These are phyloP conservation scores for Tenthredo mesomela DNA, from an alignment of 2,888 invertebrate species.

Conservation along the genomic window DNA sequence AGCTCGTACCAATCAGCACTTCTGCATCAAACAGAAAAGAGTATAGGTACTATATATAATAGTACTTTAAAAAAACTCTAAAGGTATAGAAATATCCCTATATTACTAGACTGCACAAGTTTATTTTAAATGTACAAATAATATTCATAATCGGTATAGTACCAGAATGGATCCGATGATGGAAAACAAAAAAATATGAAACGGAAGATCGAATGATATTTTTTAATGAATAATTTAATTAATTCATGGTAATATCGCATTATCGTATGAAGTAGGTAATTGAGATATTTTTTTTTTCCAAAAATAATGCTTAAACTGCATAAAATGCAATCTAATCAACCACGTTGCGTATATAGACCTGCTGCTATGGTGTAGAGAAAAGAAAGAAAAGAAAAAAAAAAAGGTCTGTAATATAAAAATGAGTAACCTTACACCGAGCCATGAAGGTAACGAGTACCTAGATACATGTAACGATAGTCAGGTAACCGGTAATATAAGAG, in stretches of 20 bases:
- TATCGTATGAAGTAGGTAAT: too few relatives aligned
- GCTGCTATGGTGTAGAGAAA: neutral
- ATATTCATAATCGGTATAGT: neutral
- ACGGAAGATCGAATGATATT: too few relatives aligned
- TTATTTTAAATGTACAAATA: neutral
- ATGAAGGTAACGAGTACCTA: neutral
- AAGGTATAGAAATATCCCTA: neutral
- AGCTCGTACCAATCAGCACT: neutral
- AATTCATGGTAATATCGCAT: too few relatives aligned
- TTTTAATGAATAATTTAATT: too few relatives aligned
- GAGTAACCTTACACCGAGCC: slow-evolving; percentile 1
- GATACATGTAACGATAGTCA: neutral
- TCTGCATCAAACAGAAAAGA: neutral
- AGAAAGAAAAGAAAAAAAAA: slow-evolving; percentile 22
- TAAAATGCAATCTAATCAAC: neutral
- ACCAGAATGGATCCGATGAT: too few relatives aligned
- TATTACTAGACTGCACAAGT: neutral
- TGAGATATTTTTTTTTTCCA: too few relatives aligned
- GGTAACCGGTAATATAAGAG: slow-evolving; percentile 18
- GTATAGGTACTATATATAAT: too few relatives aligned
- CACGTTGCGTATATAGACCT: neutral
- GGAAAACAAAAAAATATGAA: too few relatives aligned
- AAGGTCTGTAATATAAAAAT: neutral
- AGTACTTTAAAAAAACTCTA: neutral
- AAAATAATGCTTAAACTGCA: neutral